Conservation (phyloP, 2,888 invertebrate species). For the Folsomia manolachei region DNA sequence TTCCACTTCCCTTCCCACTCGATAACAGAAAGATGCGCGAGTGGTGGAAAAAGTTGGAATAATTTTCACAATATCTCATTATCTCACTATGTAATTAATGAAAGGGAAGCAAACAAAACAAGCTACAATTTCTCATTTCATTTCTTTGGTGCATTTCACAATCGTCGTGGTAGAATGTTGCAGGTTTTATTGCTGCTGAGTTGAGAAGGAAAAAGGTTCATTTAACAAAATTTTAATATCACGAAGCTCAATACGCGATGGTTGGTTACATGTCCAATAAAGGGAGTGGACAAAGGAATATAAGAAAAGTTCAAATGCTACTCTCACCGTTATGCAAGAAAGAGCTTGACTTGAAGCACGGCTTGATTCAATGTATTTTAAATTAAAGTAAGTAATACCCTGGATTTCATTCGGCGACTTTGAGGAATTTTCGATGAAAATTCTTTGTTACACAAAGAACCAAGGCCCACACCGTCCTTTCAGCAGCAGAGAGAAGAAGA, state of each 20-base stretch:
- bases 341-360: neutral
- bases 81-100: neutral
- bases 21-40: no score
- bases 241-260: neutral
- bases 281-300: neutral
- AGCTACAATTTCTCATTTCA: neutral
- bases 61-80: neutral
- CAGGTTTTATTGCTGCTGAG: no score
- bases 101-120: neutral
- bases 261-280: neutral
- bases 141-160: no score
- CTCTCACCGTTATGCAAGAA: neutral
- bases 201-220: neutral
- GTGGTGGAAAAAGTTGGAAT: neutral
- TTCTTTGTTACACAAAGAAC: constrained; percentile 12
- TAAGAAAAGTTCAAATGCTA: neutral
- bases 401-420: constrained; percentile 20
- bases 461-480: no score
- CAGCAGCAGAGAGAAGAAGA: neutral
- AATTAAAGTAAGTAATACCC: constrained; percentile 19
- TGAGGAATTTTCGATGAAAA: constrained; percentile 18
- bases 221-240: constrained; percentile 8
- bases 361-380: constrained; percentile 10
- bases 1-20: no score
- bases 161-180: no score